Conservation (phyloP, 2,113 vertebrate genomes). For the Xiphophorus couchianus region DNA sequence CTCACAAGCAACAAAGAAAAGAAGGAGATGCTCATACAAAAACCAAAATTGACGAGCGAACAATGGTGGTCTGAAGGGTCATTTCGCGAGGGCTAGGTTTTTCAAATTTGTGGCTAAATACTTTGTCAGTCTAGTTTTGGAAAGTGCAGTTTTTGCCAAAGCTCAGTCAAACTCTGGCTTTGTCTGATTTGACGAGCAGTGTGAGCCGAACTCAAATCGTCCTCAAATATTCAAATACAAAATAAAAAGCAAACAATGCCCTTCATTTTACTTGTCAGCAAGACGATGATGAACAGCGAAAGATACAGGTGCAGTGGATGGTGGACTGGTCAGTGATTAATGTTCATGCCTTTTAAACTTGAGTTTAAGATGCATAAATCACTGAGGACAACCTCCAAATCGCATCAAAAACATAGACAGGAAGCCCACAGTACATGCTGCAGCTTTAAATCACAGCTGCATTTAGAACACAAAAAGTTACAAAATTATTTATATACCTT, state of each 20-base stretch:
- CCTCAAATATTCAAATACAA: constrained; percentile 36
- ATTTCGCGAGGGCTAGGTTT: constrained; percentile 61
- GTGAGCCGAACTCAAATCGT: constrained; percentile 34
- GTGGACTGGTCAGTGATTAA: constrained; percentile 62
- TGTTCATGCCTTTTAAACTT: constrained; percentile 52
- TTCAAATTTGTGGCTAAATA: constrained; percentile 65
- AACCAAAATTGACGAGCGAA: constrained; percentile 76
- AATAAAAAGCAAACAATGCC: constrained; percentile 47
- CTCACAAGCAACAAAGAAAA: constrained; percentile 70
- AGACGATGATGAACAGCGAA: constrained; percentile 39
- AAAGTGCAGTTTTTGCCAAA: constrained; percentile 53
- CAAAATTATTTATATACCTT: background rate
- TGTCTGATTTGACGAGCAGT: constrained; percentile 61
- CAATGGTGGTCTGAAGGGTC: constrained; percentile 80
- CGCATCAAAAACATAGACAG: constrained; percentile 9
- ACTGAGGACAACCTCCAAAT: constrained; percentile 8
- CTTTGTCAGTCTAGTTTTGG: constrained; percentile 65
- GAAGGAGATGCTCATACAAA: constrained; percentile 77
- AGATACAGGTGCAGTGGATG: constrained; percentile 35
- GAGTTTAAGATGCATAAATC: constrained; percentile 46
- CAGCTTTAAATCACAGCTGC: background rate
- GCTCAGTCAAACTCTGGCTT: constrained; percentile 56
- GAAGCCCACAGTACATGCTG: background rate
- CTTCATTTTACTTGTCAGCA: constrained; percentile 48
- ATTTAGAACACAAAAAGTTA: constrained; percentile 3